Evolutionary conservation across 2,113 vertebrate species (phyloP).

Genomic region (Rhinoderma darwinii): DNA sequence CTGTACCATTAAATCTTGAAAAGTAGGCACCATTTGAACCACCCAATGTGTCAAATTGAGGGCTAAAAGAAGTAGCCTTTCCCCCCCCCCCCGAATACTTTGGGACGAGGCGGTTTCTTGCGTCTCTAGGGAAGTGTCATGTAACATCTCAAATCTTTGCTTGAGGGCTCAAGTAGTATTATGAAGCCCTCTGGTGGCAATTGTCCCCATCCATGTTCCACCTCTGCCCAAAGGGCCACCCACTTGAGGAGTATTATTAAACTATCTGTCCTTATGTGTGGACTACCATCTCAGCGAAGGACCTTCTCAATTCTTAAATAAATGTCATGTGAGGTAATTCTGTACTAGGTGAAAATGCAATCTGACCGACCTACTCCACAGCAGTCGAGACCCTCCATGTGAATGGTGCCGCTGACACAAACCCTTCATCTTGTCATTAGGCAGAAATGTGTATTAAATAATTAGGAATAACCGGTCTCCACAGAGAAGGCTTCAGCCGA

Average conservation of each 20-base stretch:
- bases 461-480: conserved; percentile 7
- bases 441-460: neutral
- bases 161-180: too few species aligned
- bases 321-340: neutral
- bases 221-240: neutral
- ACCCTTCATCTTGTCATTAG: neutral
- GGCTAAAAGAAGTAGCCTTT: too few species aligned
- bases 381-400: neutral
- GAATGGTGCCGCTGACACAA: neutral
- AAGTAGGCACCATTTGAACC: too few species aligned
- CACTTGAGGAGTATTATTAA: neutral
- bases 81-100: too few species aligned
- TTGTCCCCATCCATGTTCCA: too few species aligned
- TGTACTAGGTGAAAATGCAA: neutral
- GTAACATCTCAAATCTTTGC: too few species aligned
- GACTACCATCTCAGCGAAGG: neutral
- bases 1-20: too few species aligned
- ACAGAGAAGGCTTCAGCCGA: neutral
- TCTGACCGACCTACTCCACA: neutral
- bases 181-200: too few species aligned
- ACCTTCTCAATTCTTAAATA: neutral
- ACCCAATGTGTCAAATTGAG: too few species aligned
- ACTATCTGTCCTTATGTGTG: neutral
- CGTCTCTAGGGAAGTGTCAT: too few species aligned
- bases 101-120: too few species aligned